Conservation (phyloP, 2,888 invertebrate genomes). For the Lissocephala sabroskyi region DNA sequence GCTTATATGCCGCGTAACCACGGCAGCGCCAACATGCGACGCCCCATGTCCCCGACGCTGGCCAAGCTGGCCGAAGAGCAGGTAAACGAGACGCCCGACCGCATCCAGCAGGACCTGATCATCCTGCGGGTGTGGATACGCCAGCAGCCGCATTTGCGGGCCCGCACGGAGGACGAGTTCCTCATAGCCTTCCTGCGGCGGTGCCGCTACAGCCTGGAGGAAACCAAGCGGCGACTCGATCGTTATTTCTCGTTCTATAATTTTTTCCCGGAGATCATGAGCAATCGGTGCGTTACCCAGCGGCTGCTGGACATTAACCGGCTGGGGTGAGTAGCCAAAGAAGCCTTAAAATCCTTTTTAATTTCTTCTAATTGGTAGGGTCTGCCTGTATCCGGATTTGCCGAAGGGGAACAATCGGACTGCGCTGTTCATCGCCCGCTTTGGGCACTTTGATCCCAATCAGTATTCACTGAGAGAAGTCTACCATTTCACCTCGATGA, state of each 20-base stretch:
- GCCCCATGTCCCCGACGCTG: conserved; percentile 55
- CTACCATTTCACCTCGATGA: conserved; percentile 56
- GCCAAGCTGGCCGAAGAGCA: conserved; percentile 71
- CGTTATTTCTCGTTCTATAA: conserved; percentile 53
- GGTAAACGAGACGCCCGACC: conserved; percentile 73
- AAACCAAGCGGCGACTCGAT: conserved; percentile 62
- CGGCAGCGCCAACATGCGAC: conserved; percentile 40
- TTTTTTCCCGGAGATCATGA: conserved; percentile 55
- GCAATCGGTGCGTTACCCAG: conserved; percentile 49
- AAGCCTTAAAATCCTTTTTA: not conserved
- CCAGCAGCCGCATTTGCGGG: conserved; percentile 73
- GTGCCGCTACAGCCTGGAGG: conserved; percentile 61
- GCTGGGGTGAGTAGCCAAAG: conserved; percentile 45
- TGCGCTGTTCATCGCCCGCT: conserved; percentile 54
- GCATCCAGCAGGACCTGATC: conserved; percentile 71
- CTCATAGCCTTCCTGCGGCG: conserved; percentile 57
- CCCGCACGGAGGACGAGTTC: conserved; percentile 63
- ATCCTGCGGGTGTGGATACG: conserved; percentile 73
- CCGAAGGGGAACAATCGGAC: conserved; percentile 56
- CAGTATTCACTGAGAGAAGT: conserved; percentile 52
- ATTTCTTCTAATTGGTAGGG: conserved; percentile 15
- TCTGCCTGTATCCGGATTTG: conserved; percentile 52
- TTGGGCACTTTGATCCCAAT: conserved; percentile 55
- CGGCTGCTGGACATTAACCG: conserved; percentile 54
- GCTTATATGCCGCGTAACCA: not conserved